Evolutionary conservation across 2,797 vertebrate species (phyloP).

Genomic region (Helarctos malayanus): DNA sequence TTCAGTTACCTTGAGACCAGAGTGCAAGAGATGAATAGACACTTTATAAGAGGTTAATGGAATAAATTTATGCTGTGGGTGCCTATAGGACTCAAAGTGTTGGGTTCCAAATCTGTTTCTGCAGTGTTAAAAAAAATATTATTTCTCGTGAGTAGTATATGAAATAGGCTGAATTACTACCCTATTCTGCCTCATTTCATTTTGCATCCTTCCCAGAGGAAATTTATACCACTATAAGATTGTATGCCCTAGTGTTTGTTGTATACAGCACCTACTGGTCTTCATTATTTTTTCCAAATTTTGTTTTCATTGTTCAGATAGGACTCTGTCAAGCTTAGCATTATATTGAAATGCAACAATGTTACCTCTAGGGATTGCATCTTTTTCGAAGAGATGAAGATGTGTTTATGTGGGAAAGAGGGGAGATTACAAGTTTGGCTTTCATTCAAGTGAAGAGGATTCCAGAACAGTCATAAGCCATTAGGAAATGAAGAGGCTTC

Average conservation of each 20-base stretch:
- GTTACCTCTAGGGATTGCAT: background rate
- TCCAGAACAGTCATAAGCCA: background rate
- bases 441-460: background rate
- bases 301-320: background rate
- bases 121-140: background rate
- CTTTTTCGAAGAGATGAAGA: conserved; percentile 34
- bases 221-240: background rate
- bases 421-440: background rate
- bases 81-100: background rate
- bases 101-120: conserved; percentile 20
- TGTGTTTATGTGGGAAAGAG: background rate
- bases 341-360: background rate
- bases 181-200: background rate
- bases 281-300: background rate
- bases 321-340: background rate
- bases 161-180: background rate
- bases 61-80: background rate
- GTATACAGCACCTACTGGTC: background rate
- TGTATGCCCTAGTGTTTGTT: background rate
- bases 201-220: background rate
- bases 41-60: background rate
- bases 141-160: background rate
- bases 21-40: background rate
- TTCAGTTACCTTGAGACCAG: background rate
- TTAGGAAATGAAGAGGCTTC: background rate